phyloP scores from a whole-genome alignment of 2,797 vertebrate species.

The Melanotaenia maccullochi region DNA sequence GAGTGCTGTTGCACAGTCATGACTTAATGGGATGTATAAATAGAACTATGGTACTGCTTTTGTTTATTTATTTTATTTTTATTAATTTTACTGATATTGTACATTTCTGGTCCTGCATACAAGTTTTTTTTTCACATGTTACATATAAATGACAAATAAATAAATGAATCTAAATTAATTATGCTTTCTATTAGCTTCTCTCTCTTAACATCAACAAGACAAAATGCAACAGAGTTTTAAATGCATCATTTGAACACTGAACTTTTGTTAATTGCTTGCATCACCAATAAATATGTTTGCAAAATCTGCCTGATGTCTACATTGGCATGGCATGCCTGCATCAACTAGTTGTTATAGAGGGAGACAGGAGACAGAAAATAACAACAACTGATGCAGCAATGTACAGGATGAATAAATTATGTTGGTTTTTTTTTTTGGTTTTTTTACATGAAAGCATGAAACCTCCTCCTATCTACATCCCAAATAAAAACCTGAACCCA shows the following conservation, averaged over 20 bases:
- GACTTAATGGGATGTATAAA: not conserved
- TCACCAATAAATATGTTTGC: not conserved
- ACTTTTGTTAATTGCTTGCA: not conserved
- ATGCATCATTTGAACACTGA: not conserved
- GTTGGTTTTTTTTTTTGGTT: not conserved
- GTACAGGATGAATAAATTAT: not conserved
- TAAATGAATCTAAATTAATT: too few relatives aligned
- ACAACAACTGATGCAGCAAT: not conserved
- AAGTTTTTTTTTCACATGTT: too few relatives aligned
- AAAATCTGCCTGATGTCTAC: too few relatives aligned
- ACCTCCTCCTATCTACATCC: not conserved
- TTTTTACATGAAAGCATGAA: not conserved
- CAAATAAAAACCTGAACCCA: not conserved
- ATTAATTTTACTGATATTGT: too few relatives aligned
- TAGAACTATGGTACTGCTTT: not conserved
- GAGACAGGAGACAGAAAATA: not conserved
- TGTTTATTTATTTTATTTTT: not conserved
- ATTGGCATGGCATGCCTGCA: too few relatives aligned
- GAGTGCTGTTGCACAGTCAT: not conserved
- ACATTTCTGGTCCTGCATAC: too few relatives aligned
- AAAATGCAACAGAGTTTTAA: too few relatives aligned
- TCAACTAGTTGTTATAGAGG: too few relatives aligned
- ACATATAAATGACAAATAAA: too few relatives aligned
- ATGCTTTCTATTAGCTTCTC: too few relatives aligned
- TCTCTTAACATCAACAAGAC: too few relatives aligned